These are phyloP conservation scores for Drosophila recens DNA, from an alignment of 2,888 invertebrate species.

Conservation along the genomic window DNA sequence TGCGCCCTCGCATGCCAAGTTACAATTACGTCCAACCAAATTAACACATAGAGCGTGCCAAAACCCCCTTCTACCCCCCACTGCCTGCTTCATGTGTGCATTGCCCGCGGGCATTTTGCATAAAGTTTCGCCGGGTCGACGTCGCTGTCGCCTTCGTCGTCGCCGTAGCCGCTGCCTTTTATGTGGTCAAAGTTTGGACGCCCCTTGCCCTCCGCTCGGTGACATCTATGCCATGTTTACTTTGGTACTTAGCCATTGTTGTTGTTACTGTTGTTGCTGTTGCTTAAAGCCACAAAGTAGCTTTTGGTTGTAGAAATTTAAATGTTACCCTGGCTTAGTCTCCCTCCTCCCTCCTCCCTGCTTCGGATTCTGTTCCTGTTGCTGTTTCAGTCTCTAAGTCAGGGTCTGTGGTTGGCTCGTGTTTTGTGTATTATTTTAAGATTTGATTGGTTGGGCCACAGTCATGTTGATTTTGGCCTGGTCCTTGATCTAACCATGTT, in stretches of 20 bases:
- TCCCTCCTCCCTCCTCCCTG: background rate
- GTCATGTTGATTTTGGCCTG: constrained; percentile 51
- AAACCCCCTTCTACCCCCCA: background rate
- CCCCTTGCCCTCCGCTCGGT: constrained; percentile 24
- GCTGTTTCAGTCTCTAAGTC: constrained; percentile 9
- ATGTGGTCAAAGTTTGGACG: constrained; percentile 70
- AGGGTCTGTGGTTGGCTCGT: constrained; percentile 53
- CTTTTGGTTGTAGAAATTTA: constrained; percentile 76
- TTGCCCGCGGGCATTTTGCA: constrained; percentile 70
- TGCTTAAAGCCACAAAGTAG: constrained; percentile 83
- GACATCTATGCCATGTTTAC: constrained; percentile 81
- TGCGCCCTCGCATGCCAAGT: constrained; percentile 80
- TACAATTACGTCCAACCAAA: constrained; percentile 83
- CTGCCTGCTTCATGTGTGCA: constrained; percentile 32
- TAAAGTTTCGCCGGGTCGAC: constrained; percentile 60
- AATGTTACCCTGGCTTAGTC: constrained; percentile 63
- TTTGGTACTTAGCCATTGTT: constrained; percentile 74
- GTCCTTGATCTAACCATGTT: constrained; percentile 18
- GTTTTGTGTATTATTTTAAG: constrained; percentile 73
- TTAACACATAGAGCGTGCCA: constrained; percentile 70
- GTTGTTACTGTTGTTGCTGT: constrained; percentile 38
- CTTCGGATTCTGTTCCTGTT: background rate
- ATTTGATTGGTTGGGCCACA: constrained; percentile 63
- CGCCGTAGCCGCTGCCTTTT: constrained; percentile 43
- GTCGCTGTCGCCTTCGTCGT: constrained; percentile 39